Percentiles rank a stretch among this genome's conserved stretches.
Conservation (phyloP, 1,140 invertebrate species). For the Acromyrmex charruanus region DNA sequence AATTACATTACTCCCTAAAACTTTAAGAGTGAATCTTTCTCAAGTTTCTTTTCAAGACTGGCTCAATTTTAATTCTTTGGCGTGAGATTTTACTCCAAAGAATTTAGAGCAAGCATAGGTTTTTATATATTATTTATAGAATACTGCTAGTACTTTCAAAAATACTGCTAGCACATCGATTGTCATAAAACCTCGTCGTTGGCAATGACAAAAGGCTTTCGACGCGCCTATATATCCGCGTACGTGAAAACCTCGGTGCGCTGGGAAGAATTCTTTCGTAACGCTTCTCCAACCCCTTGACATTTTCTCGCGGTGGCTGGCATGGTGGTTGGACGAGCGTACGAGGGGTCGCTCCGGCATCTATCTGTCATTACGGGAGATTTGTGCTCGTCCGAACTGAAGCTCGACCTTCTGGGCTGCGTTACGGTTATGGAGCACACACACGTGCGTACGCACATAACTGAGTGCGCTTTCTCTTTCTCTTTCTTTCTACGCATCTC, state of each 20-base stretch:
- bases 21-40: no score
- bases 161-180: background rate
- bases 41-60: no score
- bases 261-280: constrained; percentile 58
- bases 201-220: constrained; percentile 38
- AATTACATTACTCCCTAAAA: no score
- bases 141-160: background rate
- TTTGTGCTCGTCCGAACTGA: constrained; percentile 77
- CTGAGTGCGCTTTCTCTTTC: background rate
- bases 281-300: constrained; percentile 68
- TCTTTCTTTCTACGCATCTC: background rate
- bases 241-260: constrained; percentile 14
- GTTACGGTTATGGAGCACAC: constrained; percentile 80
- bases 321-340: constrained; percentile 64
- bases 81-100: no score
- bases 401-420: constrained; percentile 76
- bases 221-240: constrained; percentile 38
- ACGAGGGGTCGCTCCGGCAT: constrained; percentile 76
- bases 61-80: no score
- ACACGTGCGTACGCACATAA: background rate
- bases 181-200: constrained; percentile 15
- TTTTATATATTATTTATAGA: background rate
- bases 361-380: constrained; percentile 81
- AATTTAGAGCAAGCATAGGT: background rate
- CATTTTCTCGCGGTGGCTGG: constrained; percentile 64